Evolutionary conservation across 2,797 vertebrate species (phyloP).

Genomic region (Phrynocephalus guinanensis): DNA sequence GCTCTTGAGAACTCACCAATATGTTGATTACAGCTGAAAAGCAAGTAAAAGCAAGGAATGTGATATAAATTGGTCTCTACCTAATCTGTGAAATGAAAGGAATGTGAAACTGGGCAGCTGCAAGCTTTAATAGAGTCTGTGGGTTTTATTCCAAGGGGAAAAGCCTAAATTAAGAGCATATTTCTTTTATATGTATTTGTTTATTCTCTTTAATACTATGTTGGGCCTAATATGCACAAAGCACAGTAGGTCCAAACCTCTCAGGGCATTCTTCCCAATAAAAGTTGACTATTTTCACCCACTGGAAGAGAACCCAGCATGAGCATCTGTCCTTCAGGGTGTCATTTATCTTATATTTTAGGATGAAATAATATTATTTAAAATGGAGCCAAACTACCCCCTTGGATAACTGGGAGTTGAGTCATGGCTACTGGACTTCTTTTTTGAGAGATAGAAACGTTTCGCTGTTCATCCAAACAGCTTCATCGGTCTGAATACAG

Average conservation of each 20-base stretch:
- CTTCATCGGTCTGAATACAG: too few relatives aligned
- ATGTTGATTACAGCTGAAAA: constrained; percentile 37
- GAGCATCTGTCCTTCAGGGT: background rate
- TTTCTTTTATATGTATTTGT: background rate
- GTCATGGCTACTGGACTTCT: too few relatives aligned
- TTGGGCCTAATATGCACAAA: background rate
- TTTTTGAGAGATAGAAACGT: too few relatives aligned
- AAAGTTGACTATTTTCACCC: background rate
- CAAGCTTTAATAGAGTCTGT: background rate
- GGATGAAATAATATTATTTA: background rate
- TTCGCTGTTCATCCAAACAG: too few relatives aligned
- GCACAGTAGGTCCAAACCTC: background rate
- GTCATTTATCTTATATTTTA: background rate
- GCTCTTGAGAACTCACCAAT: constrained; percentile 25
- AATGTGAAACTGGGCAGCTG: background rate
- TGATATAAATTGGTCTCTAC: constrained; percentile 23
- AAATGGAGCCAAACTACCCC: background rate
- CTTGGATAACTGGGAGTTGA: too few relatives aligned
- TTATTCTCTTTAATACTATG: background rate
- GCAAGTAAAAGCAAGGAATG: background rate
- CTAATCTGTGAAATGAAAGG: constrained; percentile 5
- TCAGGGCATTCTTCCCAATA: too few relatives aligned
- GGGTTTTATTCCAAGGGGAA: background rate
- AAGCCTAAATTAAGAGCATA: background rate
- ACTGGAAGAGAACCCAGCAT: background rate